phyloP scores from a whole-genome alignment of 2,888 invertebrate genomes.

The Ormyrus nitidulus region DNA sequence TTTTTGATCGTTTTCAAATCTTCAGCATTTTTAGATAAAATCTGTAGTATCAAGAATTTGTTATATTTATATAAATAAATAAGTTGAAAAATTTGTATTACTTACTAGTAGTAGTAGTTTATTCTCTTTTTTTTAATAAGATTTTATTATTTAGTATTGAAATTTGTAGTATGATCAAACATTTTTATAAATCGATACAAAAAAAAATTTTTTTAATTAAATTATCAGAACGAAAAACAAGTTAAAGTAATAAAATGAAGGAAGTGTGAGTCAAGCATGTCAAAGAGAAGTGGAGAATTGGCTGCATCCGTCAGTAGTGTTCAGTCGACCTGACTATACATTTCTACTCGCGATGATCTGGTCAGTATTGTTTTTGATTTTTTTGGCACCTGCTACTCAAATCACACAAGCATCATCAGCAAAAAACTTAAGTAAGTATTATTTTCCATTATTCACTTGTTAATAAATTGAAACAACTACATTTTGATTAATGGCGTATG shows the following conservation, averaged over 20 bases:
- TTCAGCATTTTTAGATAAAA: too few relatives aligned
- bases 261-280: conserved; percentile 42
- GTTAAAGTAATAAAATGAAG: conserved; percentile 39
- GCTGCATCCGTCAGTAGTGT: conserved; percentile 51
- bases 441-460: too few relatives aligned
- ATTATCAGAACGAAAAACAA: conserved; percentile 7
- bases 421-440: conserved; percentile 37
- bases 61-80: too few relatives aligned
- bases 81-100: not conserved
- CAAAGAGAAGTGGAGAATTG: conserved; percentile 53
- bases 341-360: conserved; percentile 33
- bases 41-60: too few relatives aligned
- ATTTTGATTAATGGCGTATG: not conserved
- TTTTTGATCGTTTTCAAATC: too few relatives aligned
- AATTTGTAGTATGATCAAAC: too few relatives aligned
- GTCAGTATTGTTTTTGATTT: conserved; percentile 33
- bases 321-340: conserved; percentile 30
- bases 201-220: not conserved
- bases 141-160: not conserved
- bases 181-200: too few relatives aligned
- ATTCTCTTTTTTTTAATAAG: not conserved
- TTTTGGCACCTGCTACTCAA: conserved; percentile 8
- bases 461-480: not conserved
- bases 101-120: not conserved
- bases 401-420: not conserved